Evolutionary conservation across 2,888 invertebrate species (phyloP).

Genomic region (Nomada ferruginata): DNA sequence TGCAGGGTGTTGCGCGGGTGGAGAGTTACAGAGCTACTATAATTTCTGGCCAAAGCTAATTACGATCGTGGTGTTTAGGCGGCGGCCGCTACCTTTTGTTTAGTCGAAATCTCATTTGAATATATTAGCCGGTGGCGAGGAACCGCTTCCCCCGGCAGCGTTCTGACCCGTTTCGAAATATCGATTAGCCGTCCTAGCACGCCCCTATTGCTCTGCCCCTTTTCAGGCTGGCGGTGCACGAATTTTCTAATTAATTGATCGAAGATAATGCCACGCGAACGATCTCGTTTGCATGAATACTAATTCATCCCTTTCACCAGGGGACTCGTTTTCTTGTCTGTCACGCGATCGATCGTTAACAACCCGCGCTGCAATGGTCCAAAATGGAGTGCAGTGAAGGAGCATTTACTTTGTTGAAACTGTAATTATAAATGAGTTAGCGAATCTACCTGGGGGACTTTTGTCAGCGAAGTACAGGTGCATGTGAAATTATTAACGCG

Average conservation of each 20-base stretch:
- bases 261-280: constrained; percentile 42
- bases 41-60: constrained; percentile 79
- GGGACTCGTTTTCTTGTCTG: constrained; percentile 4
- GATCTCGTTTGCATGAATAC: constrained; percentile 29
- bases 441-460: too few relatives aligned
- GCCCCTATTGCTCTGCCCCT: constrained; percentile 25
- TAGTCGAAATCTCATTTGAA: constrained; percentile 77
- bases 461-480: too few relatives aligned
- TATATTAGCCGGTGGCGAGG: constrained; percentile 67
- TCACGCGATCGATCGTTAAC: neutral
- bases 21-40: constrained; percentile 56
- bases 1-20: constrained; percentile 30
- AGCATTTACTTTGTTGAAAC: neutral
- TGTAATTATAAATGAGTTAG: too few relatives aligned
- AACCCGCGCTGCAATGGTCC: neutral
- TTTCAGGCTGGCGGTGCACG: constrained; percentile 30
- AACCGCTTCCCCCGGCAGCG: constrained; percentile 23
- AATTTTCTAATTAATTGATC: constrained; percentile 62
- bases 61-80: constrained; percentile 76
- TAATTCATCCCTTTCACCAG: constrained; percentile 49
- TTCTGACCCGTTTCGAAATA: constrained; percentile 44
- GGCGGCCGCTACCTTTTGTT: constrained; percentile 73
- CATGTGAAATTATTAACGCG: too few relatives aligned
- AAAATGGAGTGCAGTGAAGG: neutral
- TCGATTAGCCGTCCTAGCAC: constrained; percentile 46